Conservation (phyloP, 2,113 vertebrate species). For the Hemiscyllium ocellatum region DNA sequence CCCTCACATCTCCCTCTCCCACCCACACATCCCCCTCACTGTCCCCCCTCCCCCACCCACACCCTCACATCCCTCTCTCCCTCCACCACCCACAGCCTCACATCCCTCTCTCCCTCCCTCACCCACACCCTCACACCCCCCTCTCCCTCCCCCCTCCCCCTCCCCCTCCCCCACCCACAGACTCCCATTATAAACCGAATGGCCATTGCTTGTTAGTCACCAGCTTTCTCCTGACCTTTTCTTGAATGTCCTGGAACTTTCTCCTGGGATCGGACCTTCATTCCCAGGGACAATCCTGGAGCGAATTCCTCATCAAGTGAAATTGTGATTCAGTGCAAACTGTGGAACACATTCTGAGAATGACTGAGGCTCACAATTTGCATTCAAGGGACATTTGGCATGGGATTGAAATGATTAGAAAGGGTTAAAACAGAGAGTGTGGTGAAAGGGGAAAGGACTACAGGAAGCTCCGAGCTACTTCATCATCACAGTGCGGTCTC, state of each 20-base stretch:
- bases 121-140: too few relatives aligned
- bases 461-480: not conserved
- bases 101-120: too few relatives aligned
- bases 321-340: not conserved
- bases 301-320: not conserved
- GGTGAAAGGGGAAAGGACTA: not conserved
- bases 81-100: too few relatives aligned
- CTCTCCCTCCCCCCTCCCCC: too few relatives aligned
- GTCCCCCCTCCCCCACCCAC: not conserved
- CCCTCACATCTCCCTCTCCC: too few relatives aligned
- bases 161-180: not conserved
- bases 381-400: too few relatives aligned
- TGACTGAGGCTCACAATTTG: not conserved
- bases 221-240: not conserved
- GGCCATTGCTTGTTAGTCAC: not conserved
- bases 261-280: not conserved
- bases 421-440: not conserved
- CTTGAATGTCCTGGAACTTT: not conserved
- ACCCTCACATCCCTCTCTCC: too few relatives aligned
- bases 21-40: too few relatives aligned
- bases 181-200: not conserved
- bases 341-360: not conserved
- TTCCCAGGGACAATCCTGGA: not conserved
- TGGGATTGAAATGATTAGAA: not conserved
- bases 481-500: not conserved